Conservation (phyloP, 2,797 vertebrate genomes). For the Triplophysa yarkandensis region DNA sequence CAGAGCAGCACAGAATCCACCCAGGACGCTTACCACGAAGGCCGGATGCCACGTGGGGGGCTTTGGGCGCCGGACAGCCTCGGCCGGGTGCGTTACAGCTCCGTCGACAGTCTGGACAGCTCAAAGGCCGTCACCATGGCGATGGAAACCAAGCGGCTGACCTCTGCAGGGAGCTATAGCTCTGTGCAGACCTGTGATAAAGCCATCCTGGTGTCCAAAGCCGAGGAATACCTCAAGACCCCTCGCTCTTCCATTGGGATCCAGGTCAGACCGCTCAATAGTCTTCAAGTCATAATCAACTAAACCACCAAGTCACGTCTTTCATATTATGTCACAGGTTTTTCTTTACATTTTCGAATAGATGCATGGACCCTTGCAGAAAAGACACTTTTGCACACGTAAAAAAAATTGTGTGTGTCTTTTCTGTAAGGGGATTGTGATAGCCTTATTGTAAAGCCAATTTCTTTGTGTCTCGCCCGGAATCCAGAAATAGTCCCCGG, state of each 20-base stretch:
- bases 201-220: conserved; percentile 87
- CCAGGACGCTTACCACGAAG: conserved; percentile 94
- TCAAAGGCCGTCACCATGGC: conserved; percentile 93
- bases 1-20: conserved; percentile 99
- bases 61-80: conserved; percentile 88
- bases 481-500: conserved; percentile 21
- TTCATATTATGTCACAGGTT: neutral
- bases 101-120: conserved; percentile 95
- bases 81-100: conserved; percentile 87
- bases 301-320: too few relatives aligned
- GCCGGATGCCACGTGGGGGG: conserved; percentile 78
- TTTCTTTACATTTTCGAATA: neutral
- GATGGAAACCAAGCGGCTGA: conserved; percentile 88
- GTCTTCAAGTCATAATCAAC: neutral
- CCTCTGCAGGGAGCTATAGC: conserved; percentile 80
- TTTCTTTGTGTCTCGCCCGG: conserved; percentile 7
- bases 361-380: too few relatives aligned
- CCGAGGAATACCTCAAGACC: conserved; percentile 91
- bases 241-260: conserved; percentile 93
- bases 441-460: conserved; percentile 16
- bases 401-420: too few relatives aligned
- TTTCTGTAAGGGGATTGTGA: too few relatives aligned
- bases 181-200: conserved; percentile 88
- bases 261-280: conserved; percentile 79
- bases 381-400: too few relatives aligned